Percentiles rank a stretch among this genome's conserved stretches.
phyloP scores from a whole-genome alignment of 1,140 invertebrate genomes.

The Monomorium pharaonis region DNA sequence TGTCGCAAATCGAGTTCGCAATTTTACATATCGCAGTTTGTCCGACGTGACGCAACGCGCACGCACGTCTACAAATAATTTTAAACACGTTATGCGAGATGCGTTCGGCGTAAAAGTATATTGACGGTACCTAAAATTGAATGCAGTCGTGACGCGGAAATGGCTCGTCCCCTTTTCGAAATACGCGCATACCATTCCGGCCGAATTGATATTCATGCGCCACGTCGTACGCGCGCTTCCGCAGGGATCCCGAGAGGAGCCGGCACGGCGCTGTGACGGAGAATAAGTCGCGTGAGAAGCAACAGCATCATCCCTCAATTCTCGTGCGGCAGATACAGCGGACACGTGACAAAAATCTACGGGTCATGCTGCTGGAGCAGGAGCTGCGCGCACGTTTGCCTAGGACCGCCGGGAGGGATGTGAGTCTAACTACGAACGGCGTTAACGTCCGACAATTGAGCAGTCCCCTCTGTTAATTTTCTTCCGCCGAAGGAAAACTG shows the following conservation, averaged over 20 bases:
- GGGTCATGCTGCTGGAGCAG: constrained; percentile 53
- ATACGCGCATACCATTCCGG: constrained; percentile 12
- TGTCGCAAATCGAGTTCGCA: background rate
- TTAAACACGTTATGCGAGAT: background rate
- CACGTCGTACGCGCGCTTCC: background rate
- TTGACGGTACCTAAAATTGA: background rate
- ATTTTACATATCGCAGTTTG: constrained; percentile 4
- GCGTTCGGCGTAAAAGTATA: constrained; percentile 7
- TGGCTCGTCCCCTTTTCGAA: background rate
- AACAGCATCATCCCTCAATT: constrained; percentile 35
- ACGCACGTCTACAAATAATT: constrained; percentile 12
- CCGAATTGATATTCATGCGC: constrained; percentile 45
- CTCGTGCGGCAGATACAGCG: constrained; percentile 58
- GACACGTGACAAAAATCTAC: constrained; percentile 63
- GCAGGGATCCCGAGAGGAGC: constrained; percentile 2
- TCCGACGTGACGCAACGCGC: background rate
- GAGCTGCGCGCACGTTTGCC: constrained; percentile 43
- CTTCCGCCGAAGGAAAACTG: background rate
- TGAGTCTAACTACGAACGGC: background rate
- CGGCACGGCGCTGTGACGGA: background rate
- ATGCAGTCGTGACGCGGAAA: constrained; percentile 21
- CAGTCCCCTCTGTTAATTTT: constrained; percentile 67
- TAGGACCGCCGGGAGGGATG: background rate
- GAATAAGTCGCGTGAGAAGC: constrained; percentile 3
- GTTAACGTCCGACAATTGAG: constrained; percentile 61